A percentile compares a stretch with the other conserved stretches of the same genome.
phyloP scores from a whole-genome alignment of 2,797 vertebrate genomes.

The Propithecus perrieri region DNA sequence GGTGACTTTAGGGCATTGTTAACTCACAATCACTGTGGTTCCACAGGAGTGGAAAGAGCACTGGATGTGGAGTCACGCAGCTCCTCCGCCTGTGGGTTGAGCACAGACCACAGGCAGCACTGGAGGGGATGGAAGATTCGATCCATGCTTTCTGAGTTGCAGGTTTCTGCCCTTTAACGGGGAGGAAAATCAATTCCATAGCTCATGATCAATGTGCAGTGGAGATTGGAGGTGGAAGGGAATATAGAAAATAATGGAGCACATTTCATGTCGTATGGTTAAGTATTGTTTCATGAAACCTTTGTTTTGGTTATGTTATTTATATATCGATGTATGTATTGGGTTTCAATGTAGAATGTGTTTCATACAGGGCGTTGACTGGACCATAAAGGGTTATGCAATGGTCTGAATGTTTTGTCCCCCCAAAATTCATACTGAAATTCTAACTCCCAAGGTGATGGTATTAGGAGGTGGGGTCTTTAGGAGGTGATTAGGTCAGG shows the following conservation, averaged over 20 bases:
- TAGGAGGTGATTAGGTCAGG: background rate
- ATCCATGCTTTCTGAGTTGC: background rate
- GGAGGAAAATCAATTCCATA: background rate
- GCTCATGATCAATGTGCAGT: background rate
- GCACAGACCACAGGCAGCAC: background rate
- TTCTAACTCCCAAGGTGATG: background rate
- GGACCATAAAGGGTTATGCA: background rate
- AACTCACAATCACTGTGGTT: background rate
- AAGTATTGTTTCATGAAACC: background rate
- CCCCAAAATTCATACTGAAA: background rate
- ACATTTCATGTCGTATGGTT: background rate
- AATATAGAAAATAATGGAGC: background rate
- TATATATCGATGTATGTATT: background rate
- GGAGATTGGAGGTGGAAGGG: background rate
- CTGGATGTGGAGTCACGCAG: background rate
- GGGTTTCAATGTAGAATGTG: background rate
- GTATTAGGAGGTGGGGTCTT: background rate
- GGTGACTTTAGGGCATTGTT: background rate
- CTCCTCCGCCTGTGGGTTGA: background rate
- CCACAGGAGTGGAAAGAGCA: background rate
- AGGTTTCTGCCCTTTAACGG: background rate
- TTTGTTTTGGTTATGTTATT: slow-evolving; percentile 1
- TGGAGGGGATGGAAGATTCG: accelerated
- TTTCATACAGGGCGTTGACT: background rate
- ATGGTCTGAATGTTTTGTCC: background rate